These are phyloP conservation scores for Gila robusta DNA, from an alignment of 2,797 vertebrate genomes.

Conservation along the genomic window DNA sequence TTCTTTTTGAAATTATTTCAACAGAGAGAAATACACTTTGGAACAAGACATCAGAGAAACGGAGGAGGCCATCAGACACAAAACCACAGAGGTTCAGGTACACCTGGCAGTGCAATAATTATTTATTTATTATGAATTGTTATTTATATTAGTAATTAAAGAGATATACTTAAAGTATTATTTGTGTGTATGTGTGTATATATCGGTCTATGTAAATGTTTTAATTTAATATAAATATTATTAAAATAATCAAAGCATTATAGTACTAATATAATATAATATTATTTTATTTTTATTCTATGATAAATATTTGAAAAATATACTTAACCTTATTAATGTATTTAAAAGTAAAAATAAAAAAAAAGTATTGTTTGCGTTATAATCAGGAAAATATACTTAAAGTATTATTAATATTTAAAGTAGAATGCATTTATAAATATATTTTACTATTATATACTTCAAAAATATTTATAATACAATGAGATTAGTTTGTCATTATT, in stretches of 20 bases:
- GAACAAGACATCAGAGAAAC: slow-evolving; percentile 97
- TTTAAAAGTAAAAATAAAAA: no score
- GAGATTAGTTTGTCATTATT: neutral
- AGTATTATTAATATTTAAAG: no score
- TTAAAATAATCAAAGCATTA: neutral
- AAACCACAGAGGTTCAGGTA: slow-evolving; percentile 94
- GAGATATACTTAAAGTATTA: neutral
- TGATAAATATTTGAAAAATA: neutral
- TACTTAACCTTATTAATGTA: neutral
- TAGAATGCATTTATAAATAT: no score
- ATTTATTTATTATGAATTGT: neutral
- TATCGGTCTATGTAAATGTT: neutral
- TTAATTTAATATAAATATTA: neutral
- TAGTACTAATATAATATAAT: neutral
- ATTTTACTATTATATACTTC: neutral
- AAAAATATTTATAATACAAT: no score
- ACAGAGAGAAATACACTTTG: slow-evolving; percentile 93
- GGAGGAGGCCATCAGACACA: slow-evolving; percentile 93
- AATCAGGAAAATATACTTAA: neutral
- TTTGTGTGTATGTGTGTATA: neutral
- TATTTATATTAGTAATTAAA: neutral
- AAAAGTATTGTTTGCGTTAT: no score
- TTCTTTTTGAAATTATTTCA: slow-evolving; percentile 32
- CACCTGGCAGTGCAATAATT: slow-evolving; percentile 40
- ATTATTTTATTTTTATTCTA: neutral